Percentiles rank a stretch among this genome's conserved stretches.
Conservation (phyloP, 1,140 invertebrate genomes). For the Nasonia giraulti region DNA sequence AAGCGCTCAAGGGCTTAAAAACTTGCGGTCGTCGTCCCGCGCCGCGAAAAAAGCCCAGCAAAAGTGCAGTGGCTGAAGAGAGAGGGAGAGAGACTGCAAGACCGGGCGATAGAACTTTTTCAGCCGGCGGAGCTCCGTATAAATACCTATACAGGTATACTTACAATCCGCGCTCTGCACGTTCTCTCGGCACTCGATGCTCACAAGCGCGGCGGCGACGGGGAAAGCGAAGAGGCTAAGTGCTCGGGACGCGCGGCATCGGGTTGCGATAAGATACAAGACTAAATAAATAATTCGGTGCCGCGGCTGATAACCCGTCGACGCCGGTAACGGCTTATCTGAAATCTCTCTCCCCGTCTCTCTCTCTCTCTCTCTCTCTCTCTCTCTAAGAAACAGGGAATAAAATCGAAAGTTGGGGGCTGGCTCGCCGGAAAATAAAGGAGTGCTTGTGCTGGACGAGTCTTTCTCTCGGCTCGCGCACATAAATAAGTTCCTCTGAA, state of each 20-base stretch:
- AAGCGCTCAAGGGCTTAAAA: not conserved
- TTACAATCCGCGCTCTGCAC: not conserved
- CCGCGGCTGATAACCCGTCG: constrained; percentile 59
- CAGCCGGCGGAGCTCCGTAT: not conserved
- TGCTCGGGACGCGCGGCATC: constrained; percentile 58
- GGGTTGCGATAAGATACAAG: constrained; percentile 65
- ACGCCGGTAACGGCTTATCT: constrained; percentile 62
- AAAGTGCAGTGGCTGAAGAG: not conserved
- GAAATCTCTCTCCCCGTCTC: not conserved
- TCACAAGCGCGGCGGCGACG: not conserved
- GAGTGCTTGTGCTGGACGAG: not conserved
- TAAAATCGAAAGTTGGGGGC: constrained; percentile 32
- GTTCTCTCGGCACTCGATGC: constrained; percentile 8
- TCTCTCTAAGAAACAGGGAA: not conserved
- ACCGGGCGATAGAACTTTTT: not conserved
- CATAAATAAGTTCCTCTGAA: constrained; percentile 37
- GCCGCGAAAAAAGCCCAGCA: not conserved
- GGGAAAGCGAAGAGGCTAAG: constrained; percentile 22
- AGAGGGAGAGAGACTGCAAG: not conserved
- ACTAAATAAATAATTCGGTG: constrained; percentile 71
- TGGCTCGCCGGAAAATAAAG: not conserved
- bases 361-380: not conserved
- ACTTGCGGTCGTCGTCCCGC: not conserved
- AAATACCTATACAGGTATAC: not conserved
- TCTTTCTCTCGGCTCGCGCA: not conserved